Base-by-base conservation (phyloP, 1,140 invertebrate species). In the Brachionus plicatilis region DNA sequence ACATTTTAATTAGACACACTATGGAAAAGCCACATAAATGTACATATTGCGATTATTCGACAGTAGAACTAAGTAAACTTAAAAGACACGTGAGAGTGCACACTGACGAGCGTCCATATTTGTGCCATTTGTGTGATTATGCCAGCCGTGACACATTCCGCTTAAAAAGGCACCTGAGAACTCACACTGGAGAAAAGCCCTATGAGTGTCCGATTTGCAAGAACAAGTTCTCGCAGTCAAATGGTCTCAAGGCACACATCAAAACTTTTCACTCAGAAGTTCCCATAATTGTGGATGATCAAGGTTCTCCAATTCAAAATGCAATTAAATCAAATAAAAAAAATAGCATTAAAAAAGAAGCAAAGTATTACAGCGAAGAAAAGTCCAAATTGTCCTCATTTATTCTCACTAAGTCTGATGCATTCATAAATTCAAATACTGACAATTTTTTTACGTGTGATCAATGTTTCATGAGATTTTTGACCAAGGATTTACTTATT, bases 111-210 rank as follows among this genome's bases (percentile, higher is more conserved):
- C 90, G 93, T 12, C 89, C 89, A 12, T 90, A 90, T 85, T 87
- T 88, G 56, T 99, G 96, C 89, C 94, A 94, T 0, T 95, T 98
- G 90, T 99, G 96, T 91, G 96, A 95, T 3, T 99, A 99, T 88
- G 96, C 96, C 17, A 97, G 95, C 87, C 96, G 96, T 5, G 96
- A 99, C 89, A 97, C 96, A 12, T 98, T 98, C 89, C 98, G 98
- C 90, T 90, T 99, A 0, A 92, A 96, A 7, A 92, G 96, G 2
- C 96, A 99, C 87, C 90, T 97, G 27, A 92, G 96, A 24, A 96
- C 97, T 0, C 96, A 99, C 88, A 98, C 96, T 0, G 89, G 96
- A 0, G 96, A 98, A 88, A 92, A 94, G 20, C 96, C 96, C 0
- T 98, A 98, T 88, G 93, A 93, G 11, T 99, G 96, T 89, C 93